A percentile compares a stretch with the other conserved stretches of the same genome.
Conservation (phyloP, 1,140 invertebrate species). For the Aplysia californica region DNA sequence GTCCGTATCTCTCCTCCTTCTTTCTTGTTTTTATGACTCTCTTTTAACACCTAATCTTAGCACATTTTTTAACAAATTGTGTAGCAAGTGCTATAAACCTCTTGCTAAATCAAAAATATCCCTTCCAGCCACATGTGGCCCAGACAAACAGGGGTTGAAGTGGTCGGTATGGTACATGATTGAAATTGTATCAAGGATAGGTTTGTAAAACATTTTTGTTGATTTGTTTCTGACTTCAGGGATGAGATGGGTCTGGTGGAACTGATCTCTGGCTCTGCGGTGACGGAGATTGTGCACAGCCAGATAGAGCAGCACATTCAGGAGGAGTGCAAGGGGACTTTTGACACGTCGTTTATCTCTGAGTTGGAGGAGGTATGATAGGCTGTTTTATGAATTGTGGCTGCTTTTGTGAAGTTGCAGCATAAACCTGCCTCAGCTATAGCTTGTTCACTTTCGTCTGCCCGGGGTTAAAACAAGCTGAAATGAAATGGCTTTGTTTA, state of each 20-base stretch:
- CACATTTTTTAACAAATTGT: not conserved
- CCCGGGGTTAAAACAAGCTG: not conserved
- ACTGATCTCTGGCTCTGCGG: constrained; percentile 80
- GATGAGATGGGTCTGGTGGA: constrained; percentile 81
- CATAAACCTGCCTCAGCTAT: too few species aligned
- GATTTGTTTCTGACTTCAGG: constrained; percentile 46
- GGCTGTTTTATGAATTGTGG: constrained; percentile 6
- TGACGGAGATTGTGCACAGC: constrained; percentile 83
- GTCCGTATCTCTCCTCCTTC: too few species aligned
- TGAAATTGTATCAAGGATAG: not conserved
- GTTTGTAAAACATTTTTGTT: not conserved
- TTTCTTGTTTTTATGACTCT: too few species aligned
- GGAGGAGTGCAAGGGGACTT: constrained; percentile 83
- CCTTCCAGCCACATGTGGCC: not conserved
- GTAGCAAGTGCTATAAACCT: too few species aligned
- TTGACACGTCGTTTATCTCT: constrained; percentile 81
- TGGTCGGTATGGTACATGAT: too few species aligned
- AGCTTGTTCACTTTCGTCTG: not conserved
- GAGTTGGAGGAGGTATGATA: constrained; percentile 78
- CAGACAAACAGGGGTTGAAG: not conserved
- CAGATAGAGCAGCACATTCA: constrained; percentile 84
- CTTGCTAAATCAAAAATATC: too few species aligned
- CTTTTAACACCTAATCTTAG: too few species aligned
- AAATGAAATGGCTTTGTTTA: too few species aligned
- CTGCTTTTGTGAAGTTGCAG: not conserved